A percentile compares a stretch with the other conserved stretches of the same genome.
Evolutionary conservation across 2,113 vertebrate species (phyloP).

Genomic region (Ia io): DNA sequence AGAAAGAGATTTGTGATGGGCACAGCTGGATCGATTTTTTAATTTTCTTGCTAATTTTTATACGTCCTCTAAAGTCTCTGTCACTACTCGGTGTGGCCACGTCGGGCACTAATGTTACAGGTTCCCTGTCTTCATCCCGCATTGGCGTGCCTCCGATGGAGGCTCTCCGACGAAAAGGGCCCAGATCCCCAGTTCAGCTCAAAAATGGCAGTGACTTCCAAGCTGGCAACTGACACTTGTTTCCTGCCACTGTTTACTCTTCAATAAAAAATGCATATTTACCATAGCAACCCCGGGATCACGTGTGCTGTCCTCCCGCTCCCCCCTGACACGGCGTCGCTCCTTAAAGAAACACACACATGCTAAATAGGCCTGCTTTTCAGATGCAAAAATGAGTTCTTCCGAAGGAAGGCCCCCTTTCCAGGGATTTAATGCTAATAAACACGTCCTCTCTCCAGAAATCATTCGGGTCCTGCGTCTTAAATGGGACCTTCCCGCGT

Average conservation of each 20-base stretch:
- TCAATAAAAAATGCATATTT: slow-evolving; percentile 82
- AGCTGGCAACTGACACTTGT: slow-evolving; percentile 76
- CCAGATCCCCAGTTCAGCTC: slow-evolving; percentile 12
- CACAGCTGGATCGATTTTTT: neutral
- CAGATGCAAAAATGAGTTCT: slow-evolving; percentile 25
- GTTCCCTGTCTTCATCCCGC: neutral
- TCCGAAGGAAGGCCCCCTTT: neutral
- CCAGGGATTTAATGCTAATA: slow-evolving; percentile 55
- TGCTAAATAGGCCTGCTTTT: slow-evolving; percentile 4
- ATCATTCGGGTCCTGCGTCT: slow-evolving; percentile 42
- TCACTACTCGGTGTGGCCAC: neutral
- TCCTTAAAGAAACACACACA: slow-evolving; percentile 77
- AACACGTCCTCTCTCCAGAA: slow-evolving; percentile 48
- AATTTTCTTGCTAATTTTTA: slow-evolving; percentile 4
- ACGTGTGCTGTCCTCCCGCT: slow-evolving; percentile 65
- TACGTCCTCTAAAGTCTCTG: neutral
- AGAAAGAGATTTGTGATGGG: neutral
- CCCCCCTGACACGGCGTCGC: slow-evolving; percentile 64
- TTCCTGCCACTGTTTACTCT: slow-evolving; percentile 79
- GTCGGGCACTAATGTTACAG: neutral
- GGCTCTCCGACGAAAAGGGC: slow-evolving; percentile 5
- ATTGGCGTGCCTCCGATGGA: neutral
- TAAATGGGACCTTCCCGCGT: no score
- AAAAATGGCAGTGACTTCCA: slow-evolving; percentile 70
- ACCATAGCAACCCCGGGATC: slow-evolving; percentile 78